Evolutionary conservation across 92 coral and sea anemone species (phyloP).

Genomic region (Porites lobata): DNA sequence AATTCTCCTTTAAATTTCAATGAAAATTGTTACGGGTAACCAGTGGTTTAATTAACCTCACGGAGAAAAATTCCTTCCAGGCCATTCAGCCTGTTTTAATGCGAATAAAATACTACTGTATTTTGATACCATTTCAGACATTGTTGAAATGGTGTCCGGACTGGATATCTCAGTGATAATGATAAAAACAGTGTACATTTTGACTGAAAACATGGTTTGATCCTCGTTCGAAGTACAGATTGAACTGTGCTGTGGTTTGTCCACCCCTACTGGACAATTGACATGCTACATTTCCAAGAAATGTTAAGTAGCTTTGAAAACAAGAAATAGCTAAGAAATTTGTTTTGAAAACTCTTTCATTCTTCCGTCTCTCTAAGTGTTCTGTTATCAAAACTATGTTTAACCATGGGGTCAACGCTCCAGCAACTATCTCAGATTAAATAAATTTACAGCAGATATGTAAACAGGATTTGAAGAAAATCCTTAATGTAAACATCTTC

Average conservation of each 20-base stretch:
- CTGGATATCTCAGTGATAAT: neutral
- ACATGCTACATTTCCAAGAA: neutral
- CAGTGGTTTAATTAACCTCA: conserved; percentile 42
- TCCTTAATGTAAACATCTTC: conserved; percentile 33
- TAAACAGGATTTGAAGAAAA: conserved; percentile 47
- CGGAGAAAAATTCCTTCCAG: conserved; percentile 34
- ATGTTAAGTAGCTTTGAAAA: neutral
- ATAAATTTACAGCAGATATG: conserved; percentile 6
- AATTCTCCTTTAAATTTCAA: neutral
- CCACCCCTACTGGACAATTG: neutral
- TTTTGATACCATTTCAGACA: neutral
- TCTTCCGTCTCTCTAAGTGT: conserved; percentile 26
- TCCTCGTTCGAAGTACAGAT: neutral
- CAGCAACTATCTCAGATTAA: conserved; percentile 29
- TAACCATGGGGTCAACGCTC: conserved; percentile 1
- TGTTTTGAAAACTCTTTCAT: conserved; percentile 21
- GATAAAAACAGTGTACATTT: conserved; percentile 16
- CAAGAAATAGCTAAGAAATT: neutral
- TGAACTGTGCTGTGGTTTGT: neutral
- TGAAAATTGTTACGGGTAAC: neutral
- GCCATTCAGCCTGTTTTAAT: neutral
- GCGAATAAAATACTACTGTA: neutral
- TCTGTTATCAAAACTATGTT: conserved; percentile 39
- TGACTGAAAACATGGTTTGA: neutral
- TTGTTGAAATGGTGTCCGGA: neutral